Percentiles rank a stretch among this genome's conserved stretches.
Conservation (phyloP, 2,113 vertebrate genomes). For the Alligator sinensis region DNA sequence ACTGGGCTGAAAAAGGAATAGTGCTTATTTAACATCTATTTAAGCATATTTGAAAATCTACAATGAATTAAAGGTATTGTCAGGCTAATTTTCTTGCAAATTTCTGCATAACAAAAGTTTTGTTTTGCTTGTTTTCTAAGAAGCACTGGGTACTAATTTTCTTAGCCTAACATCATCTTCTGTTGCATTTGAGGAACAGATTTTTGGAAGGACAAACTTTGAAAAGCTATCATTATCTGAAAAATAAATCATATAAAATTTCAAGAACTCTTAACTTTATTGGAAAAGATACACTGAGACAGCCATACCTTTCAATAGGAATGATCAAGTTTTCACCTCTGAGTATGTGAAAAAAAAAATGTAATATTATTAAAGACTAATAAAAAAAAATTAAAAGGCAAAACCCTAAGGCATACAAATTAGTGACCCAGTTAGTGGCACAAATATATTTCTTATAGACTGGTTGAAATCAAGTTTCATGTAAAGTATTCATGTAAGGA, state of each 20-base stretch:
- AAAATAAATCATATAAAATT: neutral
- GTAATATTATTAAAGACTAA: neutral
- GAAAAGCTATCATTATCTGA: neutral
- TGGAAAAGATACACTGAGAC: neutral
- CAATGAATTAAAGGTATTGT: neutral
- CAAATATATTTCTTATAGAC: accelerated
- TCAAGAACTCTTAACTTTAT: neutral
- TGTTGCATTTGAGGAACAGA: neutral
- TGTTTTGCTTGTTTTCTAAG: neutral
- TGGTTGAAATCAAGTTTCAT: neutral
- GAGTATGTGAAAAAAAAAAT: neutral
- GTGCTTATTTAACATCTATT: neutral
- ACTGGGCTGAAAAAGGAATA: accelerated
- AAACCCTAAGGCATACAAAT: neutral
- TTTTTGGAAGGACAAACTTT: neutral
- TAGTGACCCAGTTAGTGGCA: neutral
- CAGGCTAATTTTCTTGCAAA: neutral
- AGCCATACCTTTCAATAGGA: neutral
- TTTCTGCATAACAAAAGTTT: neutral
- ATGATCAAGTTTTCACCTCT: neutral
- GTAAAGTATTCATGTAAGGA: no score
- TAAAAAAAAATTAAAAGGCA: neutral
- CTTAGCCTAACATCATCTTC: neutral
- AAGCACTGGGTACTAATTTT: neutral
- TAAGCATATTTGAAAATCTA: neutral